Evolutionary conservation across 92 coral and sea anemone genomes (phyloP), one percentile per base, ranked within the genome.

Genomic region (Heliopora coerulea): DNA sequence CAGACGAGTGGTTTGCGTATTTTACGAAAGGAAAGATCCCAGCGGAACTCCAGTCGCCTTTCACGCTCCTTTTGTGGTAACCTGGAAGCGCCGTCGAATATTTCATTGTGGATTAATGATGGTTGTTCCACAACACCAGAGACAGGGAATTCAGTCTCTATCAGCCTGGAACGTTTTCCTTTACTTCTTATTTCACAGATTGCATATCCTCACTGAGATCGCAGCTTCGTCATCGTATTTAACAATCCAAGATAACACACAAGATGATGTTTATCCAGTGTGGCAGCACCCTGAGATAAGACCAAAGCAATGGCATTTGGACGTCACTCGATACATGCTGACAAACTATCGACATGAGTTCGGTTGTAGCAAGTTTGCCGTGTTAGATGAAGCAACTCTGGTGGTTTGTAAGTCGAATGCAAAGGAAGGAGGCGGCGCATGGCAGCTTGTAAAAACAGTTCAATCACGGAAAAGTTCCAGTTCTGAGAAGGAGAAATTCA

Each of bases 91-190:
- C 26, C 60, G 9, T 19, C 60, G 60, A 19, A 27, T 54, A 21
- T 54, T 54, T 27, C 60, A 54, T 54, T 54, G 60, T 27, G 60
- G 60, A 19, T 54, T 54, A 54, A 54, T 54, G 60, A 54, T 54
- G 60, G 60, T 54, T 54, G 60, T 54, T 4, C 60, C 60, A 21
- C 26, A 54, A 54, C 60, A 54, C 24, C 60, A 54, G 23, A 54
- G 29, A 54, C 60, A 54, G 19, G 60, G 60, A 10, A 21, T 54
- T 54, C 60, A 54, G 4, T 10, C 12, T 12, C 60, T 54, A 27
- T 10, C 60, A 10, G 60, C 29, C 10, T 54, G 60, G 60, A 54
- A 27, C 29, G 60, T 54, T 1, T 12, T 54, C 10, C 29, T 54
- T 1, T 54, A 54, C 19, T 19, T 12, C 29, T 12, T 54, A 21